Evolutionary conservation across 2,113 vertebrate genomes (phyloP).

Genomic region (Tauraco erythrolophus): DNA sequence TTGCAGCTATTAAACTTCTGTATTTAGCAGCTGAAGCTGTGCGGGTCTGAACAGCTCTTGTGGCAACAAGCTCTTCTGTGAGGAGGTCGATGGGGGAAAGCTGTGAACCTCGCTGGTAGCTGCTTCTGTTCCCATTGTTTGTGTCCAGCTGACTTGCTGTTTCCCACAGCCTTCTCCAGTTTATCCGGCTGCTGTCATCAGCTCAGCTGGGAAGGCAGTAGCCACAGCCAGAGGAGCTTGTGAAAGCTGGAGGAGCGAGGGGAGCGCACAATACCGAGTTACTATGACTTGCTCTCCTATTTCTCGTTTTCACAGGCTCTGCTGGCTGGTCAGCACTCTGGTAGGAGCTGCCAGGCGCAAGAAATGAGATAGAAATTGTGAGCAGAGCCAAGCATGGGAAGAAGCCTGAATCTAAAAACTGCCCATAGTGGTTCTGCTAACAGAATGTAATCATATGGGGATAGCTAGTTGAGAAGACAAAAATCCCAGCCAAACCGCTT

Average conservation of each 20-base stretch:
- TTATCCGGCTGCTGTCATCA: background rate
- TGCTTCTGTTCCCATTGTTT: background rate
- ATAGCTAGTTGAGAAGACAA: background rate
- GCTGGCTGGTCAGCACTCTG: background rate
- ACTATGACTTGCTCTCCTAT: fast-evolving
- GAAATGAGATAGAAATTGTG: background rate
- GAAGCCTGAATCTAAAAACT: background rate
- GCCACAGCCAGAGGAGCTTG: background rate
- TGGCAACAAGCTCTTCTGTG: background rate
- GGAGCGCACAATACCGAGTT: fast-evolving
- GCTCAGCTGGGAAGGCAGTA: background rate
- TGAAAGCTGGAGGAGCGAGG: background rate
- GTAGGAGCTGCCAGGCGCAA: background rate
- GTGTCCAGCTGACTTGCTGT: background rate
- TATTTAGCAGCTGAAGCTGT: background rate
- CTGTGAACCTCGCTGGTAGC: background rate
- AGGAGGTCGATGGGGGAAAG: fast-evolving
- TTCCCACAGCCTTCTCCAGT: background rate
- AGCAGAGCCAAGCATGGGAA: background rate
- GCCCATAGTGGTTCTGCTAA: background rate
- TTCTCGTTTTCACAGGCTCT: background rate
- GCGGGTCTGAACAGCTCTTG: background rate
- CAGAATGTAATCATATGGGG: background rate
- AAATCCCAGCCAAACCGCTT: background rate
- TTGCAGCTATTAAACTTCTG: background rate